phyloP scores from a whole-genome alignment of 2,113 vertebrate genomes.

The Cavia porcellus region DNA sequence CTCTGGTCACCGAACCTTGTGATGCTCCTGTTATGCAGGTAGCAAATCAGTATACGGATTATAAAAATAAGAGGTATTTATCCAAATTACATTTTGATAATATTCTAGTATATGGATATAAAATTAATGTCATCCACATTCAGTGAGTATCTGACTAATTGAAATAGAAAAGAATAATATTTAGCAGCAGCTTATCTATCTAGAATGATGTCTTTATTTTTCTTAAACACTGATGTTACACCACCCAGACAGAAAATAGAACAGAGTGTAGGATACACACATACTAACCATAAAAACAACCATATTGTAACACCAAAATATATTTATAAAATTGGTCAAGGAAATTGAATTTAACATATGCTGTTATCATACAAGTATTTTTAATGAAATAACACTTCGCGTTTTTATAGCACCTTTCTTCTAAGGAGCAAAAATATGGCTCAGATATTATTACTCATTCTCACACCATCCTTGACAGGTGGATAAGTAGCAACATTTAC shows the following conservation, averaged over 20 bases:
- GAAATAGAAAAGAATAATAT: neutral
- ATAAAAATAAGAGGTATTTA: neutral
- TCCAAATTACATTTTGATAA: neutral
- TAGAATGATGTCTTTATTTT: conserved; percentile 61
- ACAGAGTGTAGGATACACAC: conserved; percentile 72
- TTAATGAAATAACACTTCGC: conserved; percentile 84
- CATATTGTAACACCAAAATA: conserved; percentile 83
- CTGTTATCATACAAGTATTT: conserved; percentile 81
- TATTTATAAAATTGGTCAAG: conserved; percentile 84
- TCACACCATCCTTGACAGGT: conserved; percentile 83
- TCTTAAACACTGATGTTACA: conserved; percentile 68
- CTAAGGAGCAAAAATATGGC: conserved; percentile 83
- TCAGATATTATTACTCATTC: conserved; percentile 83
- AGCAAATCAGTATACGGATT: neutral
- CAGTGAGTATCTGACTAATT: neutral
- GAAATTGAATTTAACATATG: conserved; percentile 83
- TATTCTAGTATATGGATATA: neutral
- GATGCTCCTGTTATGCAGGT: neutral
- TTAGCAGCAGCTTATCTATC: conserved; percentile 30
- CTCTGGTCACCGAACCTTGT: neutral
- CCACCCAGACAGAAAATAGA: conserved; percentile 75
- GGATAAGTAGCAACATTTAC: conserved; percentile 79
- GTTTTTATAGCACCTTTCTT: conserved; percentile 84
- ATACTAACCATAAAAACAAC: conserved; percentile 79
- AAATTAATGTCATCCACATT: neutral